Evolutionary conservation across 2,113 vertebrate species (phyloP).

Genomic region (Chrysemys picta): DNA sequence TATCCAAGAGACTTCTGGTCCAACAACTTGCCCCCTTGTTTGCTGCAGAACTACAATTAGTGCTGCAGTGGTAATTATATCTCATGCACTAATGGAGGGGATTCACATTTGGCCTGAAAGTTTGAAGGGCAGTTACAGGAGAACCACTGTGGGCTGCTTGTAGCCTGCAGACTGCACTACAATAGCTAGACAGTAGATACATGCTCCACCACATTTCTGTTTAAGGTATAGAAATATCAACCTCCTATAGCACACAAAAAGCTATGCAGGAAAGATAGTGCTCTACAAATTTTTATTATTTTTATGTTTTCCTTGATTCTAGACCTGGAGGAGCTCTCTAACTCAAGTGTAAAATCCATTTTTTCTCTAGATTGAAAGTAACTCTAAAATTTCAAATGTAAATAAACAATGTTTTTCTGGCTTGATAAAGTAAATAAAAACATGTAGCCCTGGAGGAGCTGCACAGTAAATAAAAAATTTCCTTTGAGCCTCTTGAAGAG

Average conservation of each 20-base stretch:
- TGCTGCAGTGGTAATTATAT: background rate
- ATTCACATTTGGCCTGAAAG: background rate
- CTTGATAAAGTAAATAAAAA: background rate
- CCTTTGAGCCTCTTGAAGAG: background rate
- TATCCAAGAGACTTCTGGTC: background rate
- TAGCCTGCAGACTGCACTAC: background rate
- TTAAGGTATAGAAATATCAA: background rate
- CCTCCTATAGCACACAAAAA: background rate
- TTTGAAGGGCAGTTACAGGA: background rate
- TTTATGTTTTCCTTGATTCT: background rate
- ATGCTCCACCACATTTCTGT: background rate
- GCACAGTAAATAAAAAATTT: background rate
- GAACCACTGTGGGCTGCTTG: background rate
- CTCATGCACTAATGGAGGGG: background rate
- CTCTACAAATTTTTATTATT: background rate
- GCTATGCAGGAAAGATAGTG: background rate
- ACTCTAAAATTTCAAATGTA: background rate
- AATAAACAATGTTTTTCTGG: background rate
- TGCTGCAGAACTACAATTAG: background rate
- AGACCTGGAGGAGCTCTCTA: background rate
- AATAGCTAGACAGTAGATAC: background rate
- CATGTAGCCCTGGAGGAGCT: rapidly evolving
- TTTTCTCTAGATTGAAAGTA: background rate
- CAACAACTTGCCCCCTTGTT: background rate
- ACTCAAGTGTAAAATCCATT: background rate